Conservation (phyloP, 2,113 vertebrate species). For the Brachypteracias leptosomus region DNA sequence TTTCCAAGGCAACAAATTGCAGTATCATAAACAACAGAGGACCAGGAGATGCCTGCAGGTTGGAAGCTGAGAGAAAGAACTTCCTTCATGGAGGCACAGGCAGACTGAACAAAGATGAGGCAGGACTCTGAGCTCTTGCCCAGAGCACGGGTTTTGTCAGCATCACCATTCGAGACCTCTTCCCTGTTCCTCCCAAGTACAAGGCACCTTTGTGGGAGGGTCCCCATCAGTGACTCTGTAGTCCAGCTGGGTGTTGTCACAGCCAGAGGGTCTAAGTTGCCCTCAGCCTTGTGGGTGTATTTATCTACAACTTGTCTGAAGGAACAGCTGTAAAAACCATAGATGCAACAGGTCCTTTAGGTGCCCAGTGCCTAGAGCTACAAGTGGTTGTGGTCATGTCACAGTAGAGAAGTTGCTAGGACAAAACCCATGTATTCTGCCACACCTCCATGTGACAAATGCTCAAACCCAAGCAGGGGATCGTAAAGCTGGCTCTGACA, state of each 20-base stretch:
- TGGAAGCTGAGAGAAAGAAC: background rate
- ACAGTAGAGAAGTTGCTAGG: background rate
- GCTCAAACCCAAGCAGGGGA: background rate
- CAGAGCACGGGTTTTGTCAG: background rate
- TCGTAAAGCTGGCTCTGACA: background rate
- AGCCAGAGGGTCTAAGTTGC: background rate
- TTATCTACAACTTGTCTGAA: background rate
- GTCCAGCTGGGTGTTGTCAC: background rate
- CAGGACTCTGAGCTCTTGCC: background rate
- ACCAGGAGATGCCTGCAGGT: conserved; percentile 24
- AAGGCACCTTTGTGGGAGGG: background rate
- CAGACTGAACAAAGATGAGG: background rate
- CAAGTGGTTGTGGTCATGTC: background rate
- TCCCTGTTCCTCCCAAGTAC: background rate
- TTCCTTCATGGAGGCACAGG: background rate
- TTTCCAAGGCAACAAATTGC: conserved; percentile 66
- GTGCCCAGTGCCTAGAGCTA: background rate
- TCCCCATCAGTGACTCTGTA: background rate
- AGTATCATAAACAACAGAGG: conserved; percentile 40
- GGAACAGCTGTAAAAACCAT: background rate
- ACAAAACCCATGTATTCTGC: background rate
- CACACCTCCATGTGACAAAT: background rate
- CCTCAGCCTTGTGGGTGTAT: background rate
- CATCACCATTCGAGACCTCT: background rate
- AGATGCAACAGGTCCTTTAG: background rate